Conservation (phyloP, 2,888 invertebrate genomes). For the Pocota personata region DNA sequence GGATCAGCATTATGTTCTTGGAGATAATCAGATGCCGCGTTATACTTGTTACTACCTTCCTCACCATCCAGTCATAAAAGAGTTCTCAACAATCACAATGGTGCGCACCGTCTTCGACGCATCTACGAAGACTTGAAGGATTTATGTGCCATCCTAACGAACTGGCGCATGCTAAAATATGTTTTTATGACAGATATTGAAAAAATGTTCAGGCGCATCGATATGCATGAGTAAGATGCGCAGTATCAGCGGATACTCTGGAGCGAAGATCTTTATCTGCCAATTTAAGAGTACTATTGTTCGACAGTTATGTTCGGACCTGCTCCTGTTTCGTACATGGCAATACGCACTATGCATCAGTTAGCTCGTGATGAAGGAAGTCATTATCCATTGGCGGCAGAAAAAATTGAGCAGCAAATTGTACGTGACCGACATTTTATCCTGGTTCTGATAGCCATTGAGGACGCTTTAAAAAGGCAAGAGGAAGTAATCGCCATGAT, state of each 20-base stretch:
- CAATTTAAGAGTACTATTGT: conserved; percentile 31
- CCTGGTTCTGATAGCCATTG: background rate
- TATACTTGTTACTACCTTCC: conserved; percentile 1
- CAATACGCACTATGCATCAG: conserved; percentile 12
- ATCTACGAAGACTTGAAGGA: conserved; percentile 9
- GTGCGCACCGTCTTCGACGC: conserved; percentile 52
- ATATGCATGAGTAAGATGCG: conserved; percentile 29
- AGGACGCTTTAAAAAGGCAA: background rate
- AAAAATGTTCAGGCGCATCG: conserved; percentile 9
- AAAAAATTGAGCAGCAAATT: background rate
- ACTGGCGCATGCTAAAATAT: conserved; percentile 42
- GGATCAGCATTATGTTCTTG: background rate
- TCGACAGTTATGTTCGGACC: conserved; percentile 17
- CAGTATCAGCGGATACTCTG: conserved; percentile 37
- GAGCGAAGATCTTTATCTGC: background rate
- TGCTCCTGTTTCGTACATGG: no score
- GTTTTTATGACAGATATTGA: conserved; percentile 56
- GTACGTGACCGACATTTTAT: conserved; percentile 9
- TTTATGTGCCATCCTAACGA: conserved; percentile 33
- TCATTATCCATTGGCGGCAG: conserved; percentile 21
- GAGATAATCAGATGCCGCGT: no score
- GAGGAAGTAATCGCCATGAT: conserved; percentile 10
- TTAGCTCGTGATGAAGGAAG: conserved; percentile 38
- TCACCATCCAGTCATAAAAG: conserved; percentile 44
- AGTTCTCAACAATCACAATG: conserved; percentile 44